These are phyloP conservation scores for Drosophila guanche DNA, from an alignment of 1,140 invertebrate genomes.

Conservation along the genomic window DNA sequence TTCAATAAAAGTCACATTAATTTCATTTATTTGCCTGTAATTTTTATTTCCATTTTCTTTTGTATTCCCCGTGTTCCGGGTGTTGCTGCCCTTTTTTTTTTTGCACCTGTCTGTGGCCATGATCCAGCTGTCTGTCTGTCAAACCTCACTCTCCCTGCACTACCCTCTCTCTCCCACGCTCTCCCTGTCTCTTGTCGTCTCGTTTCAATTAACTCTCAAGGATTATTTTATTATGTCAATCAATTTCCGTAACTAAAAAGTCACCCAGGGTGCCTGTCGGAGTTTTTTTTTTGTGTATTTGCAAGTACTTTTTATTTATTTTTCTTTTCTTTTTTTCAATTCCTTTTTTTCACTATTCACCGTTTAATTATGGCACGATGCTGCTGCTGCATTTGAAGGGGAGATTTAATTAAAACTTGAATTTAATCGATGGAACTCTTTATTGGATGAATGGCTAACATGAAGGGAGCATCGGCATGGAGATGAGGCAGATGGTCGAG, in stretches of 20 bases:
- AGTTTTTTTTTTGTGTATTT: slow-evolving; percentile 35
- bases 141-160: slow-evolving; percentile 5
- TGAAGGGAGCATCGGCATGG: too few relatives aligned
- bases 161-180: background rate
- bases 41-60: slow-evolving; percentile 44
- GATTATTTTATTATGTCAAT: slow-evolving; percentile 82
- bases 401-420: slow-evolving; percentile 58
- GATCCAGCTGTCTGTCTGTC: slow-evolving; percentile 46
- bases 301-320: slow-evolving; percentile 6
- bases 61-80: slow-evolving; percentile 22
- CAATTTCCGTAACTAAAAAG: slow-evolving; percentile 79
- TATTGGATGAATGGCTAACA: slow-evolving; percentile 12
- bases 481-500: too few relatives aligned
- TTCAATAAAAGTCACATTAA: slow-evolving; percentile 79
- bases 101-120: slow-evolving; percentile 50
- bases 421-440: slow-evolving; percentile 39
- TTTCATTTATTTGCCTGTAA: slow-evolving; percentile 73
- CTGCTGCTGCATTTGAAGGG: slow-evolving; percentile 24
- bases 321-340: slow-evolving; percentile 1
- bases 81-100: slow-evolving; percentile 23
- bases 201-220: slow-evolving; percentile 80
- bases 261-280: slow-evolving; percentile 28
- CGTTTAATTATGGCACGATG: slow-evolving; percentile 31
- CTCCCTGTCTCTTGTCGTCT: slow-evolving; percentile 42
- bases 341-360: slow-evolving; percentile 14